These are phyloP conservation scores for Thaumetopoea pityocampa DNA, from an alignment of 1,140 invertebrate species.

Conservation along the genomic window DNA sequence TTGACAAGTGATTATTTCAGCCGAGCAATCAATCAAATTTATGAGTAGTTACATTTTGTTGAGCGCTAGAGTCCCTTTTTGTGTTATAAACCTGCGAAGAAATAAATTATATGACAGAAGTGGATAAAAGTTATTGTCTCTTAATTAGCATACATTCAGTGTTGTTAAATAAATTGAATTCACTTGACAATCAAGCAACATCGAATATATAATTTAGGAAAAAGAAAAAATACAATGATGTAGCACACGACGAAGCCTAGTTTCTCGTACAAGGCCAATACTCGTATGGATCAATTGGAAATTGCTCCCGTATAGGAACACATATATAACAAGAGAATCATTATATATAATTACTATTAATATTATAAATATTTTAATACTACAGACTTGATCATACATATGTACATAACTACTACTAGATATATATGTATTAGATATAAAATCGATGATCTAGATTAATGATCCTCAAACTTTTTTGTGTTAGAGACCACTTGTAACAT, in stretches of 20 bases:
- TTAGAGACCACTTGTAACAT: no score
- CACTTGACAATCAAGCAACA: constrained; percentile 55
- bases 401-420: no score
- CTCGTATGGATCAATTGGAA: no score
- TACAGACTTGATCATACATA: no score
- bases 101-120: constrained; percentile 72
- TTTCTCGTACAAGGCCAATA: no score
- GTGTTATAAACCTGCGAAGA: constrained; percentile 77
- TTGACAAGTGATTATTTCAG: constrained; percentile 63
- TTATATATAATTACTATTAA: no score
- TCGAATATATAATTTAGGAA: constrained; percentile 34
- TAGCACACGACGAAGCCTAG: constrained; percentile 25
- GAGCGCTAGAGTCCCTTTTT: constrained; percentile 76
- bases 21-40: constrained; percentile 56
- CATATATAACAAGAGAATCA: no score
- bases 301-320: no score
- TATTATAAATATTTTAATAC: no score
- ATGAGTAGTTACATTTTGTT: constrained; percentile 76
- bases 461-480: no score
- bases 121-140: constrained; percentile 46
- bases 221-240: constrained; percentile 18
- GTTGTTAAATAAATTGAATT: constrained; percentile 47
- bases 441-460: no score
- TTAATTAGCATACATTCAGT: constrained; percentile 37
- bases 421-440: no score